These are phyloP conservation scores for Drosophila mulleri DNA, from an alignment of 2,888 invertebrate species.

Conservation along the genomic window DNA sequence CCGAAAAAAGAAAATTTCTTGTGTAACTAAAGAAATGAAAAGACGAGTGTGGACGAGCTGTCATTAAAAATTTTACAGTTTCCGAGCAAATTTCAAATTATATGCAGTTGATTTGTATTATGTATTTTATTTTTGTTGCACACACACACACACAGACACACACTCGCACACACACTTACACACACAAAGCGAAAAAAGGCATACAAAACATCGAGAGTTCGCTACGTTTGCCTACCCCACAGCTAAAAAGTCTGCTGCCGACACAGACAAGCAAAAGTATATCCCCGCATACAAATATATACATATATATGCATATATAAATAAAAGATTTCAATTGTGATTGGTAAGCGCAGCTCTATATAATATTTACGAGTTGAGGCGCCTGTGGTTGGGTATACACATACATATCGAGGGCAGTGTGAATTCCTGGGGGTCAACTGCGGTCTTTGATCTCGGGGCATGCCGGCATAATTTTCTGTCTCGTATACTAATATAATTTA, in stretches of 20 bases:
- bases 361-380: slow-evolving; percentile 62
- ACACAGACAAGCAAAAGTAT: slow-evolving; percentile 44
- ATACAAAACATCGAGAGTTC: slow-evolving; percentile 45
- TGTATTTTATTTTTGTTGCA: slow-evolving; percentile 4
- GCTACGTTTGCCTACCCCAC: slow-evolving; percentile 39
- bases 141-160: slow-evolving; percentile 17
- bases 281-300: not conserved
- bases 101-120: slow-evolving; percentile 26
- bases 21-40: slow-evolving; percentile 18
- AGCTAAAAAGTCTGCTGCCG: slow-evolving; percentile 48
- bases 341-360: slow-evolving; percentile 56
- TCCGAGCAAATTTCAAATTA: slow-evolving; percentile 32
- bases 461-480: slow-evolving; percentile 38
- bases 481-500: slow-evolving; percentile 40
- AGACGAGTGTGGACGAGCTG: not conserved
- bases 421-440: slow-evolving; percentile 37
- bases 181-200: slow-evolving; percentile 10
- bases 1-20: slow-evolving; percentile 42
- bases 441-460: slow-evolving; percentile 30
- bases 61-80: slow-evolving; percentile 34
- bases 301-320: slow-evolving; percentile 16
- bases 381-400: slow-evolving; percentile 44
- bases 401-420: slow-evolving; percentile 24
- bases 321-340: slow-evolving; percentile 36
- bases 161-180: slow-evolving; percentile 5